These are phyloP conservation scores for Atherinomorus stipes DNA, from an alignment of 2,113 vertebrate genomes.

Conservation along the genomic window DNA sequence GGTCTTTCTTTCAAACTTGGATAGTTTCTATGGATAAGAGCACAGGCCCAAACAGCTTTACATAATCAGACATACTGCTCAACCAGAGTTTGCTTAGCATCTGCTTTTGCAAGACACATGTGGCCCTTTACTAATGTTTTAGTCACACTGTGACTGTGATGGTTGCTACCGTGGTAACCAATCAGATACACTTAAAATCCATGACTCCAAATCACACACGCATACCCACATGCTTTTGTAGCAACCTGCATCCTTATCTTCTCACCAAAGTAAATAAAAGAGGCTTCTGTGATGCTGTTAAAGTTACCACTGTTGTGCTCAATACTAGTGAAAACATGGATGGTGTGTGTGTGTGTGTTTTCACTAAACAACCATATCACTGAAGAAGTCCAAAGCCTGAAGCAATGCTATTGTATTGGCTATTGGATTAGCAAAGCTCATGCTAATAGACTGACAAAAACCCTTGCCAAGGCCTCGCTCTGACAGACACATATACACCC, in stretches of 20 bases:
- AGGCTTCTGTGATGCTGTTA: conserved; percentile 20
- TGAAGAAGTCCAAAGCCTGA: conserved; percentile 46
- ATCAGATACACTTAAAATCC: conserved; percentile 65
- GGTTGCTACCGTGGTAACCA: conserved; percentile 64
- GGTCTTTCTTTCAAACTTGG: not conserved
- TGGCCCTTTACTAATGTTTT: conserved; percentile 59
- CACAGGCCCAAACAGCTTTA: not conserved
- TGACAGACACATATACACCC: conserved; percentile 28
- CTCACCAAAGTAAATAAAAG: conserved; percentile 14
- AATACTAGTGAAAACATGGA: conserved; percentile 3
- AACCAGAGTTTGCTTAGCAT: conserved; percentile 31
- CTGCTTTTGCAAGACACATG: conserved; percentile 52
- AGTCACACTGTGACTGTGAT: conserved; percentile 60
- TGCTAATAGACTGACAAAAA: conserved; percentile 60
- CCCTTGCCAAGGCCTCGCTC: conserved; percentile 37
- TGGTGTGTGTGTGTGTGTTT: conserved; percentile 28
- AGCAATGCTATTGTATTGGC: conserved; percentile 47
- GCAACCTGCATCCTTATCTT: conserved; percentile 15
- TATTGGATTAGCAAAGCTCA: conserved; percentile 59
- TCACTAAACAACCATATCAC: conserved; percentile 47
- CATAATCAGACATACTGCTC: conserved; percentile 1
- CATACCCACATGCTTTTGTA: conserved; percentile 4
- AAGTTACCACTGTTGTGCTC: conserved; percentile 24
- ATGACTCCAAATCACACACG: conserved; percentile 37
- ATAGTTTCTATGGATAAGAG: not conserved